Conservation (phyloP, 1,140 invertebrate species). For the Ips nitidus region DNA sequence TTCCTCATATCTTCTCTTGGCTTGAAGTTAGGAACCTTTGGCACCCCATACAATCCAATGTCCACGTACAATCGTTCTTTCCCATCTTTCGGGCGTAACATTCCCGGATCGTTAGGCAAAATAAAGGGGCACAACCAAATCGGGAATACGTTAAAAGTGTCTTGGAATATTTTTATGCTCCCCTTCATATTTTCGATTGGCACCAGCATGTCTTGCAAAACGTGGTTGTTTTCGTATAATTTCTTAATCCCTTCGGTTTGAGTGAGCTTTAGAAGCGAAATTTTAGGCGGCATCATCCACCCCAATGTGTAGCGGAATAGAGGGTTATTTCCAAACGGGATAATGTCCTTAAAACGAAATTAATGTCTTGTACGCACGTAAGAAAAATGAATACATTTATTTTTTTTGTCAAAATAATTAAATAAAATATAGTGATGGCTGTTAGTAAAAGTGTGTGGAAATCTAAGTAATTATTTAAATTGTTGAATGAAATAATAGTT, state of each 20-base stretch:
- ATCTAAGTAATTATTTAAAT: neutral
- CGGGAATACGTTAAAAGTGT: slow-evolving; percentile 76
- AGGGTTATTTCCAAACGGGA: slow-evolving; percentile 80
- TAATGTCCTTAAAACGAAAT: slow-evolving; percentile 68
- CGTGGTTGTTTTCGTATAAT: slow-evolving; percentile 76
- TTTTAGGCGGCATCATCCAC: slow-evolving; percentile 82
- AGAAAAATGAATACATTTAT: neutral
- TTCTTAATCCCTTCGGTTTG: slow-evolving; percentile 72
- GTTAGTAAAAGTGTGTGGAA: neutral
- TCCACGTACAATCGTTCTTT: slow-evolving; percentile 69
- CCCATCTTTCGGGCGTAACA: slow-evolving; percentile 60
- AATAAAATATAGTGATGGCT: neutral
- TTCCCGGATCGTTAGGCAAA: slow-evolving; percentile 68
- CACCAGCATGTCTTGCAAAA: slow-evolving; percentile 85
- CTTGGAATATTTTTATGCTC: slow-evolving; percentile 66
- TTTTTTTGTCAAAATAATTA: too few relatives aligned
- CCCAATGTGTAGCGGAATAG: slow-evolving; percentile 75
- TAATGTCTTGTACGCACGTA: neutral
- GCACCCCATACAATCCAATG: slow-evolving; percentile 79
- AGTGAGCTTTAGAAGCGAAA: slow-evolving; percentile 80
- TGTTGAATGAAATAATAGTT: too few relatives aligned
- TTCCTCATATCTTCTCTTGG: slow-evolving; percentile 66
- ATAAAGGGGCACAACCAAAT: slow-evolving; percentile 84
- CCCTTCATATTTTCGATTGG: slow-evolving; percentile 65
- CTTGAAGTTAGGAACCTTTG: slow-evolving; percentile 64